A percentile compares a stretch with the other conserved stretches of the same genome.
Evolutionary conservation across 2,888 invertebrate species (phyloP).

Genomic region (Tethea ocularis): DNA sequence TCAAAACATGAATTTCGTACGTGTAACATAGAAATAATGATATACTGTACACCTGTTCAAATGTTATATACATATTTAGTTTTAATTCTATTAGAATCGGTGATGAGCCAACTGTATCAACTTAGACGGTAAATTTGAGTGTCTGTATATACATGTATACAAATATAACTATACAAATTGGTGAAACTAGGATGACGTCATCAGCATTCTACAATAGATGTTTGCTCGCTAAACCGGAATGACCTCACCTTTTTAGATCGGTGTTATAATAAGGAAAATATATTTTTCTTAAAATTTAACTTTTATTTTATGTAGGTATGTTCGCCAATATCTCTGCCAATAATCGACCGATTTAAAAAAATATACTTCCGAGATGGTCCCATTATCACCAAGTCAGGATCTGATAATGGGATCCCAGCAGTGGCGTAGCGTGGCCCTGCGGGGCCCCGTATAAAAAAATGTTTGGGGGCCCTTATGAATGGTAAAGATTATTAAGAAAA

Average conservation of each 20-base stretch:
- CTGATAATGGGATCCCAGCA: no score
- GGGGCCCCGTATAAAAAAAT: no score
- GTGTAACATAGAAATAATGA: neutral
- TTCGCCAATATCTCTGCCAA: no score
- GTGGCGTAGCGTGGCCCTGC: no score
- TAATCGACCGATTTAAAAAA: no score
- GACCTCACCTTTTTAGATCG: neutral
- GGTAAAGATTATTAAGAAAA: no score
- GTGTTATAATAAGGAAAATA: neutral
- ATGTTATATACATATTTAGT: constrained; percentile 24
- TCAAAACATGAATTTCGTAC: neutral
- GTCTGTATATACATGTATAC: constrained; percentile 21
- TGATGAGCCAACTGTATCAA: constrained; percentile 38
- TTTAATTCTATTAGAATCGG: constrained; percentile 39
- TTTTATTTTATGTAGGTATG: no score
- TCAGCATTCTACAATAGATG: neutral
- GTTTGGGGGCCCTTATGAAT: no score
- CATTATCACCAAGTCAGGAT: no score
- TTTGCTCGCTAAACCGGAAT: neutral
- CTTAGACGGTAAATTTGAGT: constrained; percentile 31
- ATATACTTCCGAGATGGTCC: no score
- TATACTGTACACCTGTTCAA: constrained; percentile 19
- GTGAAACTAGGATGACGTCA: constrained; percentile 2
- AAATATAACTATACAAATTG: neutral
- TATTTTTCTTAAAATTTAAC: no score